Conservation (phyloP, 1,140 invertebrate species). For the Drosophila mauritiana region DNA sequence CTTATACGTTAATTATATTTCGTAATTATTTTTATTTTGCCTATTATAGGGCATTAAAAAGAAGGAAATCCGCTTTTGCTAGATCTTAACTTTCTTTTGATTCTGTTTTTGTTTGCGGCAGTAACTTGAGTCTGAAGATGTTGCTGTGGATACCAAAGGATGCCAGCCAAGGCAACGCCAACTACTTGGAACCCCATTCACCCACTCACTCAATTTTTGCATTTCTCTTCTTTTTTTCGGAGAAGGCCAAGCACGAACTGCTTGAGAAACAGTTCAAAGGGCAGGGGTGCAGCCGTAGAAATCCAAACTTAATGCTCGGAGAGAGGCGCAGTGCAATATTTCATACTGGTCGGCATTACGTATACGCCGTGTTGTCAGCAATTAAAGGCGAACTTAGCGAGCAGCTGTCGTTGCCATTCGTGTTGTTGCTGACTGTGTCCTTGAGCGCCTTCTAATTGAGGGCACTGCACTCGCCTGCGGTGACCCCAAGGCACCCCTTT, state of each 20-base stretch:
- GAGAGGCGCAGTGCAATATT: conserved; percentile 13
- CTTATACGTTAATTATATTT: too few species aligned
- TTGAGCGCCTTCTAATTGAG: conserved; percentile 76
- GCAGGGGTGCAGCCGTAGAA: conserved; percentile 43
- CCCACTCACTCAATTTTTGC: neutral
- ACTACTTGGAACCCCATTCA: conserved; percentile 23
- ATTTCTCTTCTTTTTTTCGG: neutral
- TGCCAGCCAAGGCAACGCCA: conserved; percentile 46
- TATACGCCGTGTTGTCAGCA: conserved; percentile 53
- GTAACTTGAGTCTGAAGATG: conserved; percentile 46
- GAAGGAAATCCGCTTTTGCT: too few species aligned
- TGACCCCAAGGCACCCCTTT: conserved; percentile 56
- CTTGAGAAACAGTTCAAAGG: conserved; percentile 59
- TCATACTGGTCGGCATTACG: conserved; percentile 39
- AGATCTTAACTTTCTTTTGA: conserved; percentile 17
- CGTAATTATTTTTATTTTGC: neutral
- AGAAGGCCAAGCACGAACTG: conserved; percentile 59
- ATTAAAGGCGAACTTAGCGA: conserved; percentile 63
- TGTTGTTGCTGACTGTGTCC: conserved; percentile 59
- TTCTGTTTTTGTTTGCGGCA: conserved; percentile 48
- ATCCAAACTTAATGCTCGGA: conserved; percentile 44
- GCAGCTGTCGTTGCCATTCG: conserved; percentile 55
- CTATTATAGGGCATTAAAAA: conserved; percentile 1
- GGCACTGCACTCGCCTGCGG: conserved; percentile 70
- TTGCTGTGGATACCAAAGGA: conserved; percentile 28